A percentile compares a stretch with the other conserved stretches of the same genome.
Conservation (phyloP, 2,888 invertebrate species). For the Nemurella pictetii region DNA sequence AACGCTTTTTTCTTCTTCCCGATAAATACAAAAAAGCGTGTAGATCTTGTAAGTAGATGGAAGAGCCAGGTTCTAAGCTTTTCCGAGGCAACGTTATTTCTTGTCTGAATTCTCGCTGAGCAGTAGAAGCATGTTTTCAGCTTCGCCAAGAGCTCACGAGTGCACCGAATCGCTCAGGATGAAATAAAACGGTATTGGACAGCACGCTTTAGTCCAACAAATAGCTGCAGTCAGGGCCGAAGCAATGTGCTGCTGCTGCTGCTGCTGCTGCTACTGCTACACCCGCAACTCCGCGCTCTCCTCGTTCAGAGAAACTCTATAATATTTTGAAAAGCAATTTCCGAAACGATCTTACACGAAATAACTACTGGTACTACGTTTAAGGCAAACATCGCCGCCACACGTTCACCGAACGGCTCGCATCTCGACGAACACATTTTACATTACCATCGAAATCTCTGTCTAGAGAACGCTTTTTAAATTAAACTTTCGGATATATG, state of each 20-base stretch:
- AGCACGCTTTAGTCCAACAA: background rate
- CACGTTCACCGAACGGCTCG: background rate
- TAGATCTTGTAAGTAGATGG: too few species aligned
- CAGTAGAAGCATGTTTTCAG: background rate
- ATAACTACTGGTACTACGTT: slow-evolving; percentile 9
- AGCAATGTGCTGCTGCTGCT: background rate
- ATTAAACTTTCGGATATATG: background rate
- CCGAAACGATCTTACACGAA: slow-evolving; percentile 38
- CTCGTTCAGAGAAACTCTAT: slow-evolving; percentile 35
- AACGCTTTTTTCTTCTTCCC: too few species aligned
- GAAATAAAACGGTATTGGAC: background rate
- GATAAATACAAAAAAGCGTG: too few species aligned
- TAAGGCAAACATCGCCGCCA: background rate
- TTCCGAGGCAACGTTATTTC: background rate
- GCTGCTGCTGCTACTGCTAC: too few species aligned
- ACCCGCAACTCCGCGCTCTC: background rate
- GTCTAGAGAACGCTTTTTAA: background rate
- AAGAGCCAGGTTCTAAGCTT: background rate
- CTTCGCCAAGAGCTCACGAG: background rate
- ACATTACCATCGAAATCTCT: background rate
- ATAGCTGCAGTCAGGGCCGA: background rate
- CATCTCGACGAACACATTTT: background rate
- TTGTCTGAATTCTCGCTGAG: background rate
- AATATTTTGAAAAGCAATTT: slow-evolving; percentile 43
- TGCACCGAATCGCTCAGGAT: background rate